phyloP scores from a whole-genome alignment of 2,797 vertebrate species.

The Onychomys torridus region DNA sequence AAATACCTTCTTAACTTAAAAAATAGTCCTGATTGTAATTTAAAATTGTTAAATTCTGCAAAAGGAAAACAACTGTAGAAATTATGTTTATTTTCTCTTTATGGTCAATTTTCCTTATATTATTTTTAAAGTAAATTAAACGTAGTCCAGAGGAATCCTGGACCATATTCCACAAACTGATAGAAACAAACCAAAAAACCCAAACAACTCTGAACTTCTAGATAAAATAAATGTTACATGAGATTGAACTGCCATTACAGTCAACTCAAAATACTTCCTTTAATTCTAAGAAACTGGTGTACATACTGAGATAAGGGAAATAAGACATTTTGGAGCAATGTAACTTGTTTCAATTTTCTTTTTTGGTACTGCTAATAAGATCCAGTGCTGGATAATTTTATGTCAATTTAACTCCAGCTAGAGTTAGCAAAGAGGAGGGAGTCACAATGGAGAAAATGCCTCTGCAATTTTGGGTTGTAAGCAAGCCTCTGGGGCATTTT shows the following conservation, averaged over 20 bases:
- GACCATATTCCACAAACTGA: background rate
- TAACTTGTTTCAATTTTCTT: background rate
- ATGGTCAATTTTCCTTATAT: background rate
- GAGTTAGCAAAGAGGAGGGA: background rate
- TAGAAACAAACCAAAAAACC: background rate
- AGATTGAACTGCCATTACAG: background rate
- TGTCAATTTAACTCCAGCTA: background rate
- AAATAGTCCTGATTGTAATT: background rate
- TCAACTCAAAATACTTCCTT: background rate
- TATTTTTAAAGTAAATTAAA: conserved; percentile 7
- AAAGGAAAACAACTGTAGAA: background rate
- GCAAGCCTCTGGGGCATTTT: background rate
- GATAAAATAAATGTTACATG: background rate
- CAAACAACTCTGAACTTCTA: background rate
- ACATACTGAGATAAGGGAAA: background rate
- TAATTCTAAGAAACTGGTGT: background rate
- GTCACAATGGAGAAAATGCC: background rate
- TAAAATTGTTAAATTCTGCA: conserved; percentile 29
- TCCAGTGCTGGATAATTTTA: background rate
- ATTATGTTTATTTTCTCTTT: background rate
- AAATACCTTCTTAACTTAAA: conserved; percentile 51
- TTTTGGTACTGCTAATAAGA: background rate
- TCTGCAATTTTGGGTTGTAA: background rate
- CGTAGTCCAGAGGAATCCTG: background rate
- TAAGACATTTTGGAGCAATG: background rate